phyloP scores from a whole-genome alignment of 2,797 vertebrate species.

The Lithobates sylvaticus region DNA sequence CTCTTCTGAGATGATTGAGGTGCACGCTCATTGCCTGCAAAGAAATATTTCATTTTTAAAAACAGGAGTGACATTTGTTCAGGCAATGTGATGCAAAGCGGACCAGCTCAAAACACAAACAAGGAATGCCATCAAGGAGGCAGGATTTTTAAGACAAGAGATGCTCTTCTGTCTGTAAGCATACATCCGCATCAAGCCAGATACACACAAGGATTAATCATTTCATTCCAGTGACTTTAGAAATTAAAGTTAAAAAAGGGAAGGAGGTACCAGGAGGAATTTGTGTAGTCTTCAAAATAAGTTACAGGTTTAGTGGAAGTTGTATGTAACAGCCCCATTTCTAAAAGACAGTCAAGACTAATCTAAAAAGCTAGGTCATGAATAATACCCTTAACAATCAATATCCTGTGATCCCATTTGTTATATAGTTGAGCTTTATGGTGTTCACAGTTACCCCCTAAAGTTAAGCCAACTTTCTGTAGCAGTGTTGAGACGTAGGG shows the following conservation, averaged over 20 bases:
- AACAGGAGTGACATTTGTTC: constrained; percentile 11
- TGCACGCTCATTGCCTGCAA: constrained; percentile 12
- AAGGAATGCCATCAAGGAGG: constrained; percentile 33
- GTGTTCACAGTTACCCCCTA: not conserved
- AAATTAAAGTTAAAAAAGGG: not conserved
- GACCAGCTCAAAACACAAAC: constrained; percentile 10
- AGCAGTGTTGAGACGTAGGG: not conserved
- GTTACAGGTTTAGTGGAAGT: not conserved
- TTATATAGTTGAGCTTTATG: not conserved
- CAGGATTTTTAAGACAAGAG: not conserved
- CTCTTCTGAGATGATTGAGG: not conserved
- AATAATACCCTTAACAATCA: not conserved
- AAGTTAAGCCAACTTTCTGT: not conserved
- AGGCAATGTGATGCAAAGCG: constrained; percentile 37
- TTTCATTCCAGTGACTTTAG: constrained; percentile 3
- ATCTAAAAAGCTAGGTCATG: not conserved
- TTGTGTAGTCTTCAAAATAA: not conserved
- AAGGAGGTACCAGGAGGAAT: not conserved
- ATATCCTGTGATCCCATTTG: not conserved
- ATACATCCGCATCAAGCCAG: constrained; percentile 27
- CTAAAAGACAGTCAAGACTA: not conserved
- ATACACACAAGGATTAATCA: constrained; percentile 37
- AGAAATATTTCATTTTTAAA: not conserved
- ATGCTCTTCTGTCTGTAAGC: constrained; percentile 7
- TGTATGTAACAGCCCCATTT: not conserved